phyloP scores from a whole-genome alignment of 2,888 invertebrate species.

The Callyntrura guangdongensis region DNA sequence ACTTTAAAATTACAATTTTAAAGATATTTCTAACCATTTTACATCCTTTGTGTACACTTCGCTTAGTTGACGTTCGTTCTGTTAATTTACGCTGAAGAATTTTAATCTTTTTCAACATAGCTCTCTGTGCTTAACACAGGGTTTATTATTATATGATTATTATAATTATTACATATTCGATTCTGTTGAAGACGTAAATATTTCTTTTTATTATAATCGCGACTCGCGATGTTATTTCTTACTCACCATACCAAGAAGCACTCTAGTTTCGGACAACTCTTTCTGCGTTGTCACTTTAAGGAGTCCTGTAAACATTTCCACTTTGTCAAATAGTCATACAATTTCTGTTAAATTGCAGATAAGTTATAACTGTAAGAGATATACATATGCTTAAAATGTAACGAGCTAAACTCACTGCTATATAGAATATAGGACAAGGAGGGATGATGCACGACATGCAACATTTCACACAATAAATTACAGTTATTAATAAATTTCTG shows the following conservation, averaged over 20 bases:
- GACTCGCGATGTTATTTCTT: background rate
- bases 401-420: background rate
- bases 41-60: background rate
- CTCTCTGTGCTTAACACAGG: conserved; percentile 8
- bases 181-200: background rate
- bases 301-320: background rate
- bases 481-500: background rate
- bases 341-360: background rate
- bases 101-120: background rate
- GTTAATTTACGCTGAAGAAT: background rate
- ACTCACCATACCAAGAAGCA: background rate
- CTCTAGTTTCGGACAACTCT: background rate
- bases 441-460: background rate
- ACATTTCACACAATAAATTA: background rate
- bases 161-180: background rate
- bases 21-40: conserved; percentile 41
- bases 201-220: conserved; percentile 3
- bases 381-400: background rate
- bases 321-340: background rate
- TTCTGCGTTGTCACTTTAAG: background rate
- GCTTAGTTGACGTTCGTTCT: background rate
- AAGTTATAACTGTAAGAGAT: background rate
- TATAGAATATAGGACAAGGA: conserved; percentile 5
- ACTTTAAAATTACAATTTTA: conserved; percentile 13
- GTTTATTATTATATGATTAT: background rate